Evolutionary conservation across 92 coral and sea anemone species (phyloP).

Genomic region (Galaxea fascicularis): DNA sequence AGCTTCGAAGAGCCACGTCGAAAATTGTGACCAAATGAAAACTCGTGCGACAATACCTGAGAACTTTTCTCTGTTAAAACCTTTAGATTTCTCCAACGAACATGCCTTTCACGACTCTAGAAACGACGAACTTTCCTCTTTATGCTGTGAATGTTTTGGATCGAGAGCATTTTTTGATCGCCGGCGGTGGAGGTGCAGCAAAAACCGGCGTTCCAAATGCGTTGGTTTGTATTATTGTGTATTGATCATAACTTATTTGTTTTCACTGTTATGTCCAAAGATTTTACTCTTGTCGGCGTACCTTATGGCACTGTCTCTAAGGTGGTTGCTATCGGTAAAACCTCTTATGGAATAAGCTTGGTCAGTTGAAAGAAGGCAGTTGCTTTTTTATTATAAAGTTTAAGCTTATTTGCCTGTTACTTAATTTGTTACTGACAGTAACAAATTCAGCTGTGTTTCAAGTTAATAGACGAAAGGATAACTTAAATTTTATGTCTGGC

Average conservation of each 20-base stretch:
- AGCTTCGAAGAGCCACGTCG: conserved; percentile 68
- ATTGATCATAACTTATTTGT: conserved; percentile 20
- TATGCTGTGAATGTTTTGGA: conserved; percentile 95
- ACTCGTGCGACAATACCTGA: background rate
- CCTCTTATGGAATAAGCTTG: background rate
- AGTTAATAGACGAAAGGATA: background rate
- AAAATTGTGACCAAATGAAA: conserved; percentile 25
- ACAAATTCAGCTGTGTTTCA: background rate
- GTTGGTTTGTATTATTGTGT: conserved; percentile 67
- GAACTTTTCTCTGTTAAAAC: background rate
- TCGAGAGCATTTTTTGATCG: conserved; percentile 82
- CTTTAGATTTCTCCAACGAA: background rate
- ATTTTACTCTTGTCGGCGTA: conserved; percentile 17
- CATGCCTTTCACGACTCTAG: conserved; percentile 85
- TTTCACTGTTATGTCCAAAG: conserved; percentile 4
- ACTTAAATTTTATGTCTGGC: background rate
- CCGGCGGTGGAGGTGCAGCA: conserved; percentile 98
- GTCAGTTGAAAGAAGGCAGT: background rate
- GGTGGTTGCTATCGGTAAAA: background rate
- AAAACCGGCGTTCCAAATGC: conserved; percentile 99
- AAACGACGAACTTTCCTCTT: conserved; percentile 95
- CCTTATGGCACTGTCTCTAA: background rate
- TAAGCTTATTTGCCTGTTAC: no score
- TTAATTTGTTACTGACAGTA: background rate
- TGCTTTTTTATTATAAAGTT: background rate